Conservation (phyloP, 1,140 invertebrate genomes). For the Battus philenor region DNA sequence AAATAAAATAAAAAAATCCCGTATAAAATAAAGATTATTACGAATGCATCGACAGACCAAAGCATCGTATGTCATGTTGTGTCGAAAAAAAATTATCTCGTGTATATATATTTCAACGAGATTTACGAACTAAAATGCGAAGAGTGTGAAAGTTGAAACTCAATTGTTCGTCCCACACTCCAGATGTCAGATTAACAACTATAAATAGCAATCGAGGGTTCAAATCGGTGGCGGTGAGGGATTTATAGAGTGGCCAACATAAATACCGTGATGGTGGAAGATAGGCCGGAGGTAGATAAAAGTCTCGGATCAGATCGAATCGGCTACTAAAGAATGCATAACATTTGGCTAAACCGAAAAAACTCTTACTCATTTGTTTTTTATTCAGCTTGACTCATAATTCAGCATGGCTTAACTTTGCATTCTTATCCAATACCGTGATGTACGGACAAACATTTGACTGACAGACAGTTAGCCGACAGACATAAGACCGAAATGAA, state of each 20-base stretch:
- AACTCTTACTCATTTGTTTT: too few species aligned
- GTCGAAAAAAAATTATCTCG: neutral
- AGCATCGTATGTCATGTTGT: neutral
- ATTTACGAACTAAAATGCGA: conserved; percentile 8
- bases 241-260: conserved; percentile 25
- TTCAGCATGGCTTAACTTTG: too few species aligned
- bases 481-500: too few species aligned
- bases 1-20: too few species aligned
- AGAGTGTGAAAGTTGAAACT: conserved; percentile 9
- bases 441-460: too few species aligned
- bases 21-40: too few species aligned
- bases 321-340: conserved; percentile 12
- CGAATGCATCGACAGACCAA: too few species aligned
- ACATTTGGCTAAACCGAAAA: neutral
- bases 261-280: conserved; percentile 24
- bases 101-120: neutral
- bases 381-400: too few species aligned
- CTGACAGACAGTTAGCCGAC: too few species aligned
- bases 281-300: conserved; percentile 16
- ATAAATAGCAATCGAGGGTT: conserved; percentile 28
- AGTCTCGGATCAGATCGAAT: conserved; percentile 20
- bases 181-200: conserved; percentile 27
- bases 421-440: too few species aligned
- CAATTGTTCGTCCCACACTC: conserved; percentile 24
- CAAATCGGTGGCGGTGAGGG: conserved; percentile 27